These are phyloP conservation scores for Rhamphomyia laevipes DNA, from an alignment of 2,888 invertebrate genomes.

Conservation along the genomic window DNA sequence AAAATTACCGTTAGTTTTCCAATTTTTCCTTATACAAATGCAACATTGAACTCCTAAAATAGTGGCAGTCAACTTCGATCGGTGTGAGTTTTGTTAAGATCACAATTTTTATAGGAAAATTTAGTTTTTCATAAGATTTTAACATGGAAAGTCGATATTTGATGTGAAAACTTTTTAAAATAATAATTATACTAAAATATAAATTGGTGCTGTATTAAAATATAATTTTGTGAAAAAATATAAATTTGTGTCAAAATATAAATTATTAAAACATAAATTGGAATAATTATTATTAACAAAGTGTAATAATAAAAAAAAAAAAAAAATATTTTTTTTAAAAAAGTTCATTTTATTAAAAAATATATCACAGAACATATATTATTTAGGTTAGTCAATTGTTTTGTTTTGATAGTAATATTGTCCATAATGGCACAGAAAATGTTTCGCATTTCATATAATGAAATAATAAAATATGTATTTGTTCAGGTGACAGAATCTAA, in stretches of 20 bases:
- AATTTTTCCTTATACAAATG: not conserved
- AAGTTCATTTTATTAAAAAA: too few species aligned
- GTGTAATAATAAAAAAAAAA: too few species aligned
- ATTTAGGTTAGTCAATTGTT: too few species aligned
- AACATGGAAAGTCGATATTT: not conserved
- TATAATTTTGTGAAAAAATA: not conserved
- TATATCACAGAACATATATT: too few species aligned
- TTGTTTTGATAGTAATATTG: too few species aligned
- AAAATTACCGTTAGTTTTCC: not conserved
- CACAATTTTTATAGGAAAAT: not conserved
- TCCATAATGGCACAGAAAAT: too few species aligned
- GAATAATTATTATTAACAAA: not conserved
- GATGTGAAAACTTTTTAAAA: not conserved
- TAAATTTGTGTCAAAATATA: not conserved
- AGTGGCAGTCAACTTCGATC: not conserved
- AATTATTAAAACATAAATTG: not conserved
- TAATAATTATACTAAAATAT: not conserved
- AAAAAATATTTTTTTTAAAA: too few species aligned
- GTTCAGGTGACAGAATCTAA: too few species aligned
- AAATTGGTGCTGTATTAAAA: too few species aligned
- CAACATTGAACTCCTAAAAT: not conserved
- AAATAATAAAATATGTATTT: too few species aligned
- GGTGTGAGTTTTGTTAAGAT: not conserved
- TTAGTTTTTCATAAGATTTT: not conserved
- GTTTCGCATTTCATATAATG: too few species aligned